Conservation (phyloP, 2,113 vertebrate species). For the Dunckerocampus dactyliophorus region DNA sequence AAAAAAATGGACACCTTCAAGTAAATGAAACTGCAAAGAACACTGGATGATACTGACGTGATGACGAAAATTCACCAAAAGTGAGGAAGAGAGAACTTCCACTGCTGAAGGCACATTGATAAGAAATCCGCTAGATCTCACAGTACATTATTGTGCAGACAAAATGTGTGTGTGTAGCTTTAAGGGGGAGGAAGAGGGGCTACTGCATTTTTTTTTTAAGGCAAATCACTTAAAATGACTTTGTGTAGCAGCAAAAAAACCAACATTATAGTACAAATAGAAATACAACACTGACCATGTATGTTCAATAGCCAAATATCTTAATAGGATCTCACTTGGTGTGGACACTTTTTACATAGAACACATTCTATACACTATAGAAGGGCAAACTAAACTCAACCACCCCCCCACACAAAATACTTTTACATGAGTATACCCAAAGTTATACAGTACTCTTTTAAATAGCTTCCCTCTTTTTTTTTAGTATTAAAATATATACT, state of each 20-base stretch:
- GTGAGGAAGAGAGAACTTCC: conserved; percentile 4
- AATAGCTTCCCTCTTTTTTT: conserved; percentile 80
- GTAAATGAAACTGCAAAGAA: conserved; percentile 64
- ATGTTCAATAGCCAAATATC: conserved; percentile 77
- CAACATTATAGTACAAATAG: conserved; percentile 57
- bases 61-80: too few relatives aligned
- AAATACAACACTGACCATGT: conserved; percentile 75
- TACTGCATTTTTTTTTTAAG: conserved; percentile 75
- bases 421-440: conserved; percentile 77
- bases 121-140: conserved; percentile 34
- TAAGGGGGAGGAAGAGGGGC: conserved; percentile 31
- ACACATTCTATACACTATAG: conserved; percentile 70
- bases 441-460: conserved; percentile 82
- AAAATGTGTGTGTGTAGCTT: background rate
- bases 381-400: conserved; percentile 22
- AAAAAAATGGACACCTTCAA: conserved; percentile 67
- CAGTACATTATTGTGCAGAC: background rate
- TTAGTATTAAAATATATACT: conserved; percentile 84
- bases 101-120: conserved; percentile 60
- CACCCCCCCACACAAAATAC: conserved; percentile 52
- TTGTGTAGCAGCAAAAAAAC: conserved; percentile 78
- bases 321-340: conserved; percentile 68
- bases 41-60: conserved; percentile 32
- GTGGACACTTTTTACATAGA: conserved; percentile 71
- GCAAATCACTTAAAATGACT: conserved; percentile 73